Percentiles rank a stretch among this genome's conserved stretches.
Evolutionary conservation across 2,888 invertebrate genomes (phyloP).

Genomic region (Formica aserva): DNA sequence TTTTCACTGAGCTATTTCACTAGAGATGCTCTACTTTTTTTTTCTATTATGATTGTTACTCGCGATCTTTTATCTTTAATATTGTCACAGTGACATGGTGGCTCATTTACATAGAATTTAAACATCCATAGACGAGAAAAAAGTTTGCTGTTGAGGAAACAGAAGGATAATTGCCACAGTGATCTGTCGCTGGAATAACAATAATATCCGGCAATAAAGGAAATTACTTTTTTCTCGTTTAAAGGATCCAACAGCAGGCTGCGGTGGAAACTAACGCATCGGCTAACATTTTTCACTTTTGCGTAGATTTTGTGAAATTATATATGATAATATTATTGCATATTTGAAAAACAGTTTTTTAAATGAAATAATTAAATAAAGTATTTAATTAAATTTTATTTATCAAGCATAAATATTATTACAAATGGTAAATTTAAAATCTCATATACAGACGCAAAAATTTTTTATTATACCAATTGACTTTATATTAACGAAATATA

Average conservation of each 20-base stretch:
- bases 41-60: neutral
- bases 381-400: neutral
- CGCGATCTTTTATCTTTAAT: conserved; percentile 25
- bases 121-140: conserved; percentile 32
- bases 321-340: neutral
- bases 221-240: conserved; percentile 70
- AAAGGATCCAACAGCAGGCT: conserved; percentile 57
- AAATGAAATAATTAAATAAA: conserved; percentile 5
- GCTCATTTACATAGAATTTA: conserved; percentile 12
- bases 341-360: neutral
- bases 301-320: conserved; percentile 17
- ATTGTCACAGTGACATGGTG: conserved; percentile 1
- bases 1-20: neutral
- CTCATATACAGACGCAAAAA: neutral
- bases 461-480: neutral
- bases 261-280: conserved; percentile 30
- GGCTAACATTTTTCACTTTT: conserved; percentile 56
- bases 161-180: conserved; percentile 46
- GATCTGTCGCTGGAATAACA: conserved; percentile 57
- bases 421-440: neutral
- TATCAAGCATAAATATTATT: neutral
- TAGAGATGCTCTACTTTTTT: conserved; percentile 4
- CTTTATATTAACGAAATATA: neutral
- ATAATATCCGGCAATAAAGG: conserved; percentile 65
- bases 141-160: neutral